phyloP scores from a whole-genome alignment of 2,113 vertebrate genomes.

The Platycercus adscitus region DNA sequence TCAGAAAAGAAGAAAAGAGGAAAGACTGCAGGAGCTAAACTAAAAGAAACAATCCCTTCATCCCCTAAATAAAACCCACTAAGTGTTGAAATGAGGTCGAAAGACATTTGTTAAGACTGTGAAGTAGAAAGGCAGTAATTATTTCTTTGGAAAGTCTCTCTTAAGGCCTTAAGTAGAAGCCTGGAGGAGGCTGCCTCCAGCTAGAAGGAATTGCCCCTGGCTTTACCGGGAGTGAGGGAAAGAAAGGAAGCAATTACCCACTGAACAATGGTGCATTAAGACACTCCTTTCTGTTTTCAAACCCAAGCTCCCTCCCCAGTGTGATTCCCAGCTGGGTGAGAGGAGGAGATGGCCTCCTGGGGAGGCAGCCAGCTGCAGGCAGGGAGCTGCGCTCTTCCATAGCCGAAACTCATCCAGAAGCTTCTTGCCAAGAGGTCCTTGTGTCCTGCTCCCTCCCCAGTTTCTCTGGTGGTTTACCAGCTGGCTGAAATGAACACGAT shows the following conservation, averaged over 20 bases:
- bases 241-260: conserved; percentile 75
- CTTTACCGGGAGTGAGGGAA: conserved; percentile 63
- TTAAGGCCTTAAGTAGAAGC: conserved; percentile 71
- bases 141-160: conserved; percentile 71
- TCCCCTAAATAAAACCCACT: conserved; percentile 61
- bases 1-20: conserved; percentile 26
- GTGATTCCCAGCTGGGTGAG: conserved; percentile 33
- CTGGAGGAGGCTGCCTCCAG: conserved; percentile 62
- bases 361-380: not conserved
- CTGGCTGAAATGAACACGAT: not conserved
- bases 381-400: not conserved
- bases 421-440: not conserved
- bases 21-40: conserved; percentile 40
- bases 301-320: conserved; percentile 26
- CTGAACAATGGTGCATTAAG: conserved; percentile 71
- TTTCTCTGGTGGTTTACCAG: not conserved
- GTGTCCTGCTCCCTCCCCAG: not conserved
- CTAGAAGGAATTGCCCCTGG: conserved; percentile 71
- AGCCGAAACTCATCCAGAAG: not conserved
- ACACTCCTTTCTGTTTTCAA: conserved; percentile 58
- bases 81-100: conserved; percentile 61
- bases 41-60: conserved; percentile 68
- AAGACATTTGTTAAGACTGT: conserved; percentile 64
- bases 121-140: conserved; percentile 72
- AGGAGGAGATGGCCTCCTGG: not conserved